Evolutionary conservation across 1,140 invertebrate genomes (phyloP).

Genomic region (Drosophila punjabiensis): DNA sequence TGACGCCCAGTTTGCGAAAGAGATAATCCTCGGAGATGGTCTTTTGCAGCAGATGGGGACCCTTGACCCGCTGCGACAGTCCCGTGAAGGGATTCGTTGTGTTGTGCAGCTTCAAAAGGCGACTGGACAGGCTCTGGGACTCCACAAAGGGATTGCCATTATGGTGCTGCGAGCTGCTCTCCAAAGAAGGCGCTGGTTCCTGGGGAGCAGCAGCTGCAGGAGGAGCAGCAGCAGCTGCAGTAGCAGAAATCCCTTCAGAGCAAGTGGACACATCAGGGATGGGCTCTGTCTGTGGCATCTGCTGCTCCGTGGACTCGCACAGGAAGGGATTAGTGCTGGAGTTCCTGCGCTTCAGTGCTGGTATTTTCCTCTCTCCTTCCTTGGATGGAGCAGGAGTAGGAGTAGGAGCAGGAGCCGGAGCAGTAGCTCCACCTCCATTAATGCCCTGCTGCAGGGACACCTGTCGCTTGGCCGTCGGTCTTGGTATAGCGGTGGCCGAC

Average conservation of each 20-base stretch:
- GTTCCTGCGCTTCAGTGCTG: conserved; percentile 66
- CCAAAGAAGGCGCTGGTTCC: neutral
- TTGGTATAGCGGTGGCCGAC: conserved; percentile 70
- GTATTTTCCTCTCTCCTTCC: conserved; percentile 14
- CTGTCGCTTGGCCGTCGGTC: conserved; percentile 74
- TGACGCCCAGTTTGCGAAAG: conserved; percentile 68
- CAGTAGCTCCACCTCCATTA: conserved; percentile 21
- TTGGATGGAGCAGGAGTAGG: too few relatives aligned
- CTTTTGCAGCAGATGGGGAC: conserved; percentile 81
- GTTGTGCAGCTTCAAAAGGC: conserved; percentile 59
- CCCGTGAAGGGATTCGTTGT: conserved; percentile 75
- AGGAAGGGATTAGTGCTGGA: conserved; percentile 83
- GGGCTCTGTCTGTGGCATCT: conserved; percentile 6
- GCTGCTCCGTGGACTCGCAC: conserved; percentile 71
- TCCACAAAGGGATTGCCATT: conserved; percentile 72
- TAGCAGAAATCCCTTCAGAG: neutral
- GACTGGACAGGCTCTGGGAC: conserved; percentile 47
- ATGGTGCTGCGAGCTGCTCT: conserved; percentile 1
- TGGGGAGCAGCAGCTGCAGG: neutral
- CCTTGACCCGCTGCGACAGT: conserved; percentile 72
- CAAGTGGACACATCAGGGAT: neutral
- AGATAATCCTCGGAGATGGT: conserved; percentile 84
- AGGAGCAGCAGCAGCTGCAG: neutral
- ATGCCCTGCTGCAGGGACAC: conserved; percentile 65
- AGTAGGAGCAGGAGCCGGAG: neutral